Conservation (phyloP, 2,888 invertebrate genomes). For the Zygogramma bicolorata region DNA sequence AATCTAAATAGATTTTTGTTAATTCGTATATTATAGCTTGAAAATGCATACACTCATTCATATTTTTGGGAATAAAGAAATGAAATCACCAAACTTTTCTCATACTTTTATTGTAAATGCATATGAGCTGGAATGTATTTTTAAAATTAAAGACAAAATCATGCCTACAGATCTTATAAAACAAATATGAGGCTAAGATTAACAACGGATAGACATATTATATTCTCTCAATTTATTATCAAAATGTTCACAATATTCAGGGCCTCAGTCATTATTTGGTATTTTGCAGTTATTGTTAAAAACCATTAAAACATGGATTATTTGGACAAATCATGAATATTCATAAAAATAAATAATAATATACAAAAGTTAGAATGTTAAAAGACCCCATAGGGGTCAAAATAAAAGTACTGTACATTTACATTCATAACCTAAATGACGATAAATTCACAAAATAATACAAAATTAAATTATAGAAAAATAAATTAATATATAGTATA, state of each 20-base stretch:
- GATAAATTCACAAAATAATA: conserved; percentile 54
- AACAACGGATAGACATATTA: conserved; percentile 55
- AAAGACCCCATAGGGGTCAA: conserved; percentile 63
- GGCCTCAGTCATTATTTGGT: conserved; percentile 62
- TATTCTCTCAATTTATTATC: conserved; percentile 51
- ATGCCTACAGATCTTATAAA: conserved; percentile 64
- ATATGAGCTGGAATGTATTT: conserved; percentile 64
- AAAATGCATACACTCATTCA: no score
- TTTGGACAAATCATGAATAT: conserved; percentile 54
- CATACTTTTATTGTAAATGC: conserved; percentile 61
- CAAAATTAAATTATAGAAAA: conserved; percentile 54
- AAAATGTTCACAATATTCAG: conserved; percentile 43
- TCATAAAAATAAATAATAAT: conserved; percentile 65
- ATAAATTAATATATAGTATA: conserved; percentile 49
- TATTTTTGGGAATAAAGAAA: neutral
- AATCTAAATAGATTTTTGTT: no score
- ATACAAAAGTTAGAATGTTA: conserved; percentile 60
- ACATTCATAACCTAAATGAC: conserved; percentile 60
- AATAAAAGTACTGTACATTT: conserved; percentile 58
- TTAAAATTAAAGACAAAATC: conserved; percentile 57
- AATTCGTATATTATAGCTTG: no score
- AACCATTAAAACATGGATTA: conserved; percentile 64
- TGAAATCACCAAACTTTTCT: conserved; percentile 20
- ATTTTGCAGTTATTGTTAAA: conserved; percentile 59
- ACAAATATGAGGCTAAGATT: conserved; percentile 59